A percentile compares a stretch with the other conserved stretches of the same genome.
Conservation (phyloP, 2,888 invertebrate genomes). For the Leptinotarsa peninsularis region DNA sequence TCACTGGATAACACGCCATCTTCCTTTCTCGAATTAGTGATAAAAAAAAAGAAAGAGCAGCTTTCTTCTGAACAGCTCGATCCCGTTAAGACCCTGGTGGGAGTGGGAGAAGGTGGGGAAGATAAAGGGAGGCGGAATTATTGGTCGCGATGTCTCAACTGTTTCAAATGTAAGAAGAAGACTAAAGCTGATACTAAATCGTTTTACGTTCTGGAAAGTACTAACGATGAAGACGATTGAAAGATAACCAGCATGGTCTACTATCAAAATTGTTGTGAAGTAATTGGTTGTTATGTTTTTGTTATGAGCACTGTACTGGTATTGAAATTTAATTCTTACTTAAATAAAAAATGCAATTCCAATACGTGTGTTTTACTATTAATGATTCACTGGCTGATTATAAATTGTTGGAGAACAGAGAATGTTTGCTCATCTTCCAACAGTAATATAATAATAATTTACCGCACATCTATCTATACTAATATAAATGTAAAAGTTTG, state of each 20-base stretch:
- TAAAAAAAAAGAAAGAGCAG: background rate
- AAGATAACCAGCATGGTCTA: too few species aligned
- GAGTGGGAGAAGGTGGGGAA: background rate
- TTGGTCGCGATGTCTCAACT: background rate
- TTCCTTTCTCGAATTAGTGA: background rate
- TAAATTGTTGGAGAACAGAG: too few species aligned
- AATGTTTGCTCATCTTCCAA: too few species aligned
- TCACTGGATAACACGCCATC: background rate
- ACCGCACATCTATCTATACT: too few species aligned
- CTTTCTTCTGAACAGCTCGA: background rate
- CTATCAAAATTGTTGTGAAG: conserved; percentile 1
- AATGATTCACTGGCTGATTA: too few species aligned
- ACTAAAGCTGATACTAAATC: background rate
- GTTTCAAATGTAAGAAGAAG: background rate
- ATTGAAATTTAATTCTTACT: too few species aligned
- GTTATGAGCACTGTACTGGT: too few species aligned
- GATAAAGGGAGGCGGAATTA: background rate
- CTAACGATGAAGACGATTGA: background rate
- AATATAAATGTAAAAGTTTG: too few species aligned
- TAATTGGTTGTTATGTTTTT: too few species aligned
- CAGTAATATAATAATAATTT: too few species aligned
- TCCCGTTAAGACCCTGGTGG: background rate
- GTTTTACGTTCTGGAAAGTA: background rate
- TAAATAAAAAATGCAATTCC: too few species aligned
- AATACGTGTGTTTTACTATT: too few species aligned